These are phyloP conservation scores for Uloborus diversus DNA, from an alignment of 1,140 invertebrate species.

Conservation along the genomic window DNA sequence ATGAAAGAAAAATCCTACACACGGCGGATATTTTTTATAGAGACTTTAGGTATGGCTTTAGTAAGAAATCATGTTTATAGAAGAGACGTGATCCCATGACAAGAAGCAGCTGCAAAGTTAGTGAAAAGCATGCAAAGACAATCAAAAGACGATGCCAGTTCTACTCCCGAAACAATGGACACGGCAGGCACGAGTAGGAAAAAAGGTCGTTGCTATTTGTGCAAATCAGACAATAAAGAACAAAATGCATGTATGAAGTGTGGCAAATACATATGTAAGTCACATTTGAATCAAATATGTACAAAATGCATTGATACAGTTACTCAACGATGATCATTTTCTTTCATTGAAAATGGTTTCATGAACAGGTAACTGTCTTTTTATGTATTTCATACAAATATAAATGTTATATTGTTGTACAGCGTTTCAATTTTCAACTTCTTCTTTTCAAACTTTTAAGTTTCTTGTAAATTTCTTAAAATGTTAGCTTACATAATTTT, in stretches of 20 bases:
- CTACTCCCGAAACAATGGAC: background rate
- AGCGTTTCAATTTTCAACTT: background rate
- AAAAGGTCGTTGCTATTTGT: background rate
- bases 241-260: constrained; percentile 2
- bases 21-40: background rate
- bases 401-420: background rate
- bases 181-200: background rate
- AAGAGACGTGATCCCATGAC: background rate
- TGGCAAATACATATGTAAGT: background rate
- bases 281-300: background rate
- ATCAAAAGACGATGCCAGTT: background rate
- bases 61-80: background rate
- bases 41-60: background rate
- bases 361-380: background rate
- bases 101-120: background rate
- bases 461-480: too few species aligned
- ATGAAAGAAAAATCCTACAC: background rate
- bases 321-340: background rate
- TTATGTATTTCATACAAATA: background rate
- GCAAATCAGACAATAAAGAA: background rate
- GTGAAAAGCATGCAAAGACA: background rate
- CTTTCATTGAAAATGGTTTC: background rate
- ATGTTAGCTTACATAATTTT: too few species aligned
- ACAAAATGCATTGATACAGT: background rate
- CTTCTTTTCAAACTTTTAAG: too few species aligned